Percentiles rank a stretch among this genome's conserved stretches.
These are phyloP conservation scores for Ischnus inquisitorius DNA, from an alignment of 2,888 invertebrate genomes.

Conservation along the genomic window DNA sequence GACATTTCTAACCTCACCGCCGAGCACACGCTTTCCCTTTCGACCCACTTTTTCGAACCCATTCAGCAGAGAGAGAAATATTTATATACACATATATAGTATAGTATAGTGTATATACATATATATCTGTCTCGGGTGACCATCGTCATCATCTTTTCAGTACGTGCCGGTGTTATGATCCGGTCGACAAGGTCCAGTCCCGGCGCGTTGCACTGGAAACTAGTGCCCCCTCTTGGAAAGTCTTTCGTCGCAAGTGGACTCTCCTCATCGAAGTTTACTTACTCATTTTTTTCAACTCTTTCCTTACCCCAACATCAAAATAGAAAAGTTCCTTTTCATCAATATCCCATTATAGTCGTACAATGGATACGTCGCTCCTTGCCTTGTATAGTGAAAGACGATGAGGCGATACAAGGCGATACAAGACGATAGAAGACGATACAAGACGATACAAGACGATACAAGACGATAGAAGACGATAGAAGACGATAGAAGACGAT, in stretches of 20 bases:
- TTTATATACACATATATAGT: conserved; percentile 11
- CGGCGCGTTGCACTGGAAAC: conserved; percentile 52
- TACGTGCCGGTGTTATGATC: conserved; percentile 60
- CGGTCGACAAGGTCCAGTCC: conserved; percentile 58
- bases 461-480: too few relatives aligned
- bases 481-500: too few relatives aligned
- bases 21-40: conserved; percentile 71
- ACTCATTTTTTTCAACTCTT: not conserved
- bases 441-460: too few relatives aligned
- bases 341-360: conserved; percentile 27
- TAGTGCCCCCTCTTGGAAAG: conserved; percentile 54
- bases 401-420: too few relatives aligned
- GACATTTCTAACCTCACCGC: conserved; percentile 67
- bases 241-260: conserved; percentile 41
- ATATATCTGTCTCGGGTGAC: conserved; percentile 46
- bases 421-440: too few relatives aligned
- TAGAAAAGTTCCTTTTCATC: conserved; percentile 40
- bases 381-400: too few relatives aligned
- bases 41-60: conserved; percentile 71
- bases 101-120: conserved; percentile 18
- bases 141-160: conserved; percentile 63
- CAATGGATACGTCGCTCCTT: not conserved
- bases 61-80: conserved; percentile 48
- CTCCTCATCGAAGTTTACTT: not conserved
- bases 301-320: not conserved